These are phyloP conservation scores for Pycnomerus fuliginosus DNA, from an alignment of 2,888 invertebrate species.

Conservation along the genomic window DNA sequence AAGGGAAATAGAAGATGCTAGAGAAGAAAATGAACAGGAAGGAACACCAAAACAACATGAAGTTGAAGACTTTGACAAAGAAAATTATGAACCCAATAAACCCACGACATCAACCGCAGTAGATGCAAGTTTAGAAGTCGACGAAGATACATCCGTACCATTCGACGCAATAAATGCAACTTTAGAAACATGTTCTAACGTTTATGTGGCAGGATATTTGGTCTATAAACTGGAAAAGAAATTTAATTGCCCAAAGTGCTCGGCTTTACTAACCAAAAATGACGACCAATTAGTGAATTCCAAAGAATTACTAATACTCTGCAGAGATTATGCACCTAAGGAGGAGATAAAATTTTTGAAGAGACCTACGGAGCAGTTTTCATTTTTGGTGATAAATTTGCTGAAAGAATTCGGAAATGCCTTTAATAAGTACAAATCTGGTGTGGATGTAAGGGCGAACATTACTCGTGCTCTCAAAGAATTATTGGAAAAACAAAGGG, in stretches of 20 bases:
- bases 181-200: slow-evolving; percentile 8
- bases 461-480: not conserved
- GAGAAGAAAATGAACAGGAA: slow-evolving; percentile 3
- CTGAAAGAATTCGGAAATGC: not conserved
- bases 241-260: slow-evolving; percentile 5
- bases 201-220: slow-evolving; percentile 8
- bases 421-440: not conserved
- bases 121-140: no score
- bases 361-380: not conserved
- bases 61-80: slow-evolving; percentile 1
- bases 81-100: not conserved
- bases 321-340: not conserved
- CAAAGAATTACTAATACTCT: slow-evolving; percentile 1
- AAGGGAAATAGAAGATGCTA: slow-evolving; percentile 1
- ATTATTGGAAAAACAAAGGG: not conserved
- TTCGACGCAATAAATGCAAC: no score
- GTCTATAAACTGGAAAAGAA: slow-evolving; percentile 5
- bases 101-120: not conserved
- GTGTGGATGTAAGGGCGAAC: not conserved
- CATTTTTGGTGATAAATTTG: not conserved
- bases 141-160: no score
- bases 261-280: not conserved
- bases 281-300: slow-evolving; percentile 5
- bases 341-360: not conserved
- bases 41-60: not conserved